These are phyloP conservation scores for human DNA, from an alignment of 2,113 vertebrate genomes.

Conservation along the genomic window DNA sequence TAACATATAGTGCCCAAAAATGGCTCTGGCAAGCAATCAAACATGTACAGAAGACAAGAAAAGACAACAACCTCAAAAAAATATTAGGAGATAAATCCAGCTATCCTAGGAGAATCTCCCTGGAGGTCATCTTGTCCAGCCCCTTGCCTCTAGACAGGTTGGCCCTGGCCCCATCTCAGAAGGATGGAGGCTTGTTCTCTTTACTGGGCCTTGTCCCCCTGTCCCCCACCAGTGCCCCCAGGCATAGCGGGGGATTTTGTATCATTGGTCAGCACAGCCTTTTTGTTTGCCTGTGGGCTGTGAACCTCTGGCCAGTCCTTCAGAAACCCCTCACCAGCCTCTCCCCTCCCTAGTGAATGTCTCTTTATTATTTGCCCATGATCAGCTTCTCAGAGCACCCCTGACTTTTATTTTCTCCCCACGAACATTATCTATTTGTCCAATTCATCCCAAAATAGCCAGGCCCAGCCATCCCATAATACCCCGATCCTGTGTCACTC, in stretches of 20 bases:
- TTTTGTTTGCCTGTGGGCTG: not conserved
- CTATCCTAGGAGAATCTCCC: not conserved
- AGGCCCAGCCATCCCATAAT: conserved; percentile 67
- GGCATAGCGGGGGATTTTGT: not conserved
- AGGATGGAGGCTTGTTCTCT: not conserved
- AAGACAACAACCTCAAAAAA: not conserved
- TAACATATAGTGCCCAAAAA: not conserved
- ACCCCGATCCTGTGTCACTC: conserved; percentile 65
- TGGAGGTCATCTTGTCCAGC: not conserved
- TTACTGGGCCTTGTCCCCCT: not conserved
- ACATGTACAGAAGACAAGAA: not conserved
- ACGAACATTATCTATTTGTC: conserved; percentile 63
- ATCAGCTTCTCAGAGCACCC: conserved; percentile 31
- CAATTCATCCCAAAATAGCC: conserved; percentile 71
- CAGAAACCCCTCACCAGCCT: not conserved
- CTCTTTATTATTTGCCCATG: not conserved
- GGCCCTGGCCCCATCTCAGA: not conserved
- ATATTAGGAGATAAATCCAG: not conserved
- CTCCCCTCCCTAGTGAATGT: not conserved
- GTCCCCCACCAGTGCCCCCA: not conserved
- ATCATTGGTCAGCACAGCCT: not conserved
- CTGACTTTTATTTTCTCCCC: conserved; percentile 68
- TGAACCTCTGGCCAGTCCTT: not conserved
- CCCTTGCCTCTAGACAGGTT: not conserved
- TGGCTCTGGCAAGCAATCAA: not conserved